Percentiles rank a stretch among this genome's conserved stretches.
These are phyloP conservation scores for Epicauta chinensis DNA, from an alignment of 1,140 invertebrate species.

Conservation along the genomic window DNA sequence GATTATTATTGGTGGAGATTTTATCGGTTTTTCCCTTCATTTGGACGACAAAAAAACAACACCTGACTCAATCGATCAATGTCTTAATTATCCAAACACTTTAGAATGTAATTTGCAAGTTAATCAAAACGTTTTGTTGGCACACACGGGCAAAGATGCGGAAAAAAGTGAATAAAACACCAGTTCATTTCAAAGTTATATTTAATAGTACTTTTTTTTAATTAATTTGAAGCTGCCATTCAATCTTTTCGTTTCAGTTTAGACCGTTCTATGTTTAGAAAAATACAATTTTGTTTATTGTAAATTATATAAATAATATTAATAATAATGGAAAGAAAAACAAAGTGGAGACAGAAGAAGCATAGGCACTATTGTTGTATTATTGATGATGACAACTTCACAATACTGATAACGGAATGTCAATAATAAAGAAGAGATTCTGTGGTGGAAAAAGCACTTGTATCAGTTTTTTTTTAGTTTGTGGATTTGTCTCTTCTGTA, in stretches of 20 bases:
- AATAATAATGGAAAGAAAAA: no score
- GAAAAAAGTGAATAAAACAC: slow-evolving; percentile 8
- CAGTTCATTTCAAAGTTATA: neutral
- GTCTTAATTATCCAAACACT: no score
- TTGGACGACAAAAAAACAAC: no score
- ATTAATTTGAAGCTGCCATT: slow-evolving; percentile 17
- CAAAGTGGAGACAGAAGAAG: no score
- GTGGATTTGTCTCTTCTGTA: no score
- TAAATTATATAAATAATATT: no score
- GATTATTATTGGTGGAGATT: neutral
- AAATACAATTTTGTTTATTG: neutral
- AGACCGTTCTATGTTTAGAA: neutral
- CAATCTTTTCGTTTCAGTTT: slow-evolving; percentile 8
- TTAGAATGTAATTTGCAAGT: no score
- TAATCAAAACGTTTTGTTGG: no score
- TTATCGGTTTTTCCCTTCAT: no score
- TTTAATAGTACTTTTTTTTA: slow-evolving; percentile 4
- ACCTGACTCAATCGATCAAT: no score
- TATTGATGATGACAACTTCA: slow-evolving; percentile 25
- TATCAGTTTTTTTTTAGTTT: slow-evolving; percentile 1
- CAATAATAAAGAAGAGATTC: slow-evolving; percentile 1
- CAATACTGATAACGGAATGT: slow-evolving; percentile 39
- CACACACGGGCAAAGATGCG: no score
- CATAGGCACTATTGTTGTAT: slow-evolving; percentile 13
- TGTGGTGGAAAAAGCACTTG: neutral